Base-by-base conservation (phyloP, 2,888 invertebrate species). In the Dynastes maya region DNA sequence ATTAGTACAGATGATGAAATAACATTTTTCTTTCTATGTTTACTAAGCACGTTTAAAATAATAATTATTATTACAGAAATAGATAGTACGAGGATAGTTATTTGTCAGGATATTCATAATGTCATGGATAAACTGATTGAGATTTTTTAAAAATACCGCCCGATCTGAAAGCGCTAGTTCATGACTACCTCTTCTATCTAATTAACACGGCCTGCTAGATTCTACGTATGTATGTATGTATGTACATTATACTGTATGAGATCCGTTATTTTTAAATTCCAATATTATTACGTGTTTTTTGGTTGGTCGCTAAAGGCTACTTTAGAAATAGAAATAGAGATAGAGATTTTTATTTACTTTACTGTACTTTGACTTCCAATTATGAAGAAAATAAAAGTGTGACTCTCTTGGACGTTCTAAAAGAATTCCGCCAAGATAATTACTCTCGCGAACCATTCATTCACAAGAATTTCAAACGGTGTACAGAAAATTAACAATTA, bases 211-310 rank as follows among this genome's bases (percentile, higher is more conserved):
- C 45, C 45, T 45, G 45, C 45, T 45, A 45, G 45, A 45, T 45
- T 45, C 45, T 11, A 45, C 8, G 45, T 37, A 37, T 37, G 32
- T 37, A 22, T 22, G 22, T 22, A 22, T 22, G 22, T 22, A 22
- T 22, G 22, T 16, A 37, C 32, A 37, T 45, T 45, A 45, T 45
- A 45, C 11, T 45, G 11, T 45, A 45, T 2, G 45, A 45, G 63
- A 27, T 32, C 63, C 29, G 63, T 63, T 32, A 63, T 63, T 63
- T 63, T 63, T 13, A 32, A 29, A 63, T 63, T 63, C 63, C 63
- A 13, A 29, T 63, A 29, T 63, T 32, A 63, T 63, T 27, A 63
- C 63, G 63, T 63, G 63, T 63, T 9, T 16, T 29, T 61, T 61
- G n/a, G 55, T 22, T n/a, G 22, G 22, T 8, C 16, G 55, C 55